phyloP scores from a whole-genome alignment of 2,113 vertebrate genomes.

The Pseudorasbora parva region DNA sequence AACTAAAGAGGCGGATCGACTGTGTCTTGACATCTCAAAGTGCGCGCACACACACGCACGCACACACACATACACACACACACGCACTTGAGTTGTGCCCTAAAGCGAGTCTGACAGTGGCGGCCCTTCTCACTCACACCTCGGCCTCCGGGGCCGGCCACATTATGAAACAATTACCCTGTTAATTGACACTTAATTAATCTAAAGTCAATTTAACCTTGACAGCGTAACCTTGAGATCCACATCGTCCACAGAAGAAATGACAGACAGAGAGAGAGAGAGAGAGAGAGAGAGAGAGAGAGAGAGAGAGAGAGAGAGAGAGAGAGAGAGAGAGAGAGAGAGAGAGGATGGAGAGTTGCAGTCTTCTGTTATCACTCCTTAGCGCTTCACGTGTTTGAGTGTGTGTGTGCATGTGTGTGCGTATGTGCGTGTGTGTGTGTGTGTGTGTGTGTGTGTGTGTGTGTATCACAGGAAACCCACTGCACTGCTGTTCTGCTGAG shows the following conservation, averaged over 20 bases:
- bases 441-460: slow-evolving; percentile 12
- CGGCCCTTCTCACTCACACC: slow-evolving; percentile 64
- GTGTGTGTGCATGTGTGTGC: too few relatives aligned
- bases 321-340: too few relatives aligned
- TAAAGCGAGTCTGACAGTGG: slow-evolving; percentile 72
- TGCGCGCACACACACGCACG: not conserved
- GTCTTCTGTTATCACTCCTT: not conserved
- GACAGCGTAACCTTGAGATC: slow-evolving; percentile 72
- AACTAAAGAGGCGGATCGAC: not conserved
- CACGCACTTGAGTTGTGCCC: slow-evolving; percentile 2
- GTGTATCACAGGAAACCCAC: too few relatives aligned
- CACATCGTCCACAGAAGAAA: slow-evolving; percentile 33
- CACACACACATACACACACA: not conserved
- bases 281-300: slow-evolving; percentile 52
- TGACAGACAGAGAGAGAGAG: slow-evolving; percentile 34
- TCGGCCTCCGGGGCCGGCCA: slow-evolving; percentile 65
- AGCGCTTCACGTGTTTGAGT: not conserved
- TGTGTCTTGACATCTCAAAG: not conserved
- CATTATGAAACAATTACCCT: slow-evolving; percentile 79
- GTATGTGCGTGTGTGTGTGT: too few relatives aligned
- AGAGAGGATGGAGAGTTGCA: slow-evolving; percentile 20
- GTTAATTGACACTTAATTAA: slow-evolving; percentile 82
- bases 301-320: not conserved
- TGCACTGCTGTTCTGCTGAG: too few relatives aligned
- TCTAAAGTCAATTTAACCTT: slow-evolving; percentile 83